These are phyloP conservation scores for Hypomesus transpacificus DNA, from an alignment of 2,113 vertebrate species.

Conservation along the genomic window DNA sequence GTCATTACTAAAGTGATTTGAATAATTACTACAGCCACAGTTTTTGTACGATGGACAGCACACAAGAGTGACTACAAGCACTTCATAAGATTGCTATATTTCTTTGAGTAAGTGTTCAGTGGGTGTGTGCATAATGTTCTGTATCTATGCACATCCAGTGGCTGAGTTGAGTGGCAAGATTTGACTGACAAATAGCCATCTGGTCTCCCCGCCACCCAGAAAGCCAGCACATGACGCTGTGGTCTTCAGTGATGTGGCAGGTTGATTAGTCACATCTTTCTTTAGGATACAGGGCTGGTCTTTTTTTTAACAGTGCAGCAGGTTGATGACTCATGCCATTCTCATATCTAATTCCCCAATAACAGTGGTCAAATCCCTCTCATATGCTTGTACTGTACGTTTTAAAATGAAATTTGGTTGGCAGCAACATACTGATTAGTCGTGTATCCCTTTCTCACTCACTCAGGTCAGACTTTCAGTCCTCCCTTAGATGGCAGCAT, in stretches of 20 bases:
- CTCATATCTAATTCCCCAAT: background rate
- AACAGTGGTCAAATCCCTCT: background rate
- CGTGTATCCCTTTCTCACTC: background rate
- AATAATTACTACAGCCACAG: no score
- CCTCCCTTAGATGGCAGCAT: slow-evolving; percentile 2
- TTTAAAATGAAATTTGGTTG: background rate
- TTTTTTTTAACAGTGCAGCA: background rate
- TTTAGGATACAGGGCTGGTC: background rate
- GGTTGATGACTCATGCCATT: background rate
- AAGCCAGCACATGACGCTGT: slow-evolving; percentile 32
- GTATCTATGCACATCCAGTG: no score
- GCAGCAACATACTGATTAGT: background rate
- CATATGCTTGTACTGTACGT: no score
- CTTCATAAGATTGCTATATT: no score
- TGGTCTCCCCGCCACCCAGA: slow-evolving; percentile 42
- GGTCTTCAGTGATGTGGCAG: slow-evolving; percentile 22
- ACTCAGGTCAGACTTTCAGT: background rate
- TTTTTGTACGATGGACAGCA: no score
- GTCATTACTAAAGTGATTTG: no score
- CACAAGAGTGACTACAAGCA: no score
- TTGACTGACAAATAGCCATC: slow-evolving; percentile 44
- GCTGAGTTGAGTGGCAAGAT: slow-evolving; percentile 36
- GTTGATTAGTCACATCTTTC: background rate
- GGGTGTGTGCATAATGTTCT: no score
- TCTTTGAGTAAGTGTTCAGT: no score